phyloP scores from a whole-genome alignment of 1,140 invertebrate species.

The Dinothrombium tinctorium region DNA sequence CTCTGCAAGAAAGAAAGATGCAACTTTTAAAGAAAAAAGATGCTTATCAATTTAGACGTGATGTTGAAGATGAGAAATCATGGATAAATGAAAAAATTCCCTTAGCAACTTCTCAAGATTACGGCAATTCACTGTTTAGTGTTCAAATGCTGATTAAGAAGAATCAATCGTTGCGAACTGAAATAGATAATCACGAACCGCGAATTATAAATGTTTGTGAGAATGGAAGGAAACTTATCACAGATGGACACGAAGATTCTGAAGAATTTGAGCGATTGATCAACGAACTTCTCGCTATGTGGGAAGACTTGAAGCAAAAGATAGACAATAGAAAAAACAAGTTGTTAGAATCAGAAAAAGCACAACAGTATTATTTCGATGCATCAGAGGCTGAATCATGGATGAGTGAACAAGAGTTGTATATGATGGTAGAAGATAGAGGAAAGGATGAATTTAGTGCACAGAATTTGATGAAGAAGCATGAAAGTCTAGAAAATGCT shows the following conservation, averaged over 20 bases:
- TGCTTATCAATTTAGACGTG: conserved; percentile 92
- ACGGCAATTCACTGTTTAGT: conserved; percentile 85
- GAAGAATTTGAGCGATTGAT: conserved; percentile 67
- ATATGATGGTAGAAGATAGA: conserved; percentile 99
- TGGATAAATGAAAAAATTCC: conserved; percentile 98
- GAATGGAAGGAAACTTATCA: conserved; percentile 81
- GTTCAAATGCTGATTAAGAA: conserved; percentile 96
- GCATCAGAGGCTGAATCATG: conserved; percentile 95
- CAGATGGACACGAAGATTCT: conserved; percentile 76
- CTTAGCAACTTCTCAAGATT: conserved; percentile 62
- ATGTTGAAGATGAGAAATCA: conserved; percentile 93
- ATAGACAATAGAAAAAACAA: conserved; percentile 38
- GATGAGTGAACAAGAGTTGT: conserved; percentile 99
- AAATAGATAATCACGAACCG: conserved; percentile 96
- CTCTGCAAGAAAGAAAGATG: conserved; percentile 60
- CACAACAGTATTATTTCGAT: conserved; percentile 85
- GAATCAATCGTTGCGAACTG: conserved; percentile 74
- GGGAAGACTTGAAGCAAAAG: conserved; percentile 73
- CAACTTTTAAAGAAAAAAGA: conserved; percentile 92
- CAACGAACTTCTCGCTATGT: conserved; percentile 59
- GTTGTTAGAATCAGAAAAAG: conserved; percentile 38
- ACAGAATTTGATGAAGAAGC: conserved; percentile 97
- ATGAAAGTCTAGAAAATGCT: conserved; percentile 78
- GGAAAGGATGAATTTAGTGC: conserved; percentile 98
- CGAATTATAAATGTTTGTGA: conserved; percentile 72